These are phyloP conservation scores for Terebella lapidaria DNA, from an alignment of 2,888 invertebrate species.

Conservation along the genomic window DNA sequence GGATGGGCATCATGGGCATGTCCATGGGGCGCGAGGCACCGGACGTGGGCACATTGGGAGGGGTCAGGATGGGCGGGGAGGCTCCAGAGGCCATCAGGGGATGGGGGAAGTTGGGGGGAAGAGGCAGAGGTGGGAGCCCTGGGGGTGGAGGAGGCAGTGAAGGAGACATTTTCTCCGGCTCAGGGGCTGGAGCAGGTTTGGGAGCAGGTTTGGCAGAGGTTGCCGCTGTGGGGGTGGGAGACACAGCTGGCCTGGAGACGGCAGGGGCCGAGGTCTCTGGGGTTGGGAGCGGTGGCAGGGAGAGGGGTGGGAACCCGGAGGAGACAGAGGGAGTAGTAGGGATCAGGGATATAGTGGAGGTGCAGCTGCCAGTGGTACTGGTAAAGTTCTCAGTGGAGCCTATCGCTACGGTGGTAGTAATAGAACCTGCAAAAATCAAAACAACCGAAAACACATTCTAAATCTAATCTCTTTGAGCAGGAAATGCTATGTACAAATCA, in stretches of 20 bases:
- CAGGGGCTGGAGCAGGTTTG: constrained; percentile 7
- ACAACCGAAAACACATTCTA: too few relatives aligned
- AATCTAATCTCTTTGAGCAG: too few relatives aligned
- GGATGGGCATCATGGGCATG: not conserved
- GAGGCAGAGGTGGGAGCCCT: constrained; percentile 47
- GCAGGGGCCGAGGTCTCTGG: too few relatives aligned
- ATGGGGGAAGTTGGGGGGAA: not conserved
- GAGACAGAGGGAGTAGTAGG: not conserved
- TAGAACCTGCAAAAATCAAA: too few relatives aligned
- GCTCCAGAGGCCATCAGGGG: not conserved
- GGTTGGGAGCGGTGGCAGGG: constrained; percentile 15
- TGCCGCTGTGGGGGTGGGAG: too few relatives aligned
- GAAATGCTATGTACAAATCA: too few relatives aligned
- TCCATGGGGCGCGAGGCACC: not conserved
- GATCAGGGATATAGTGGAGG: too few relatives aligned
- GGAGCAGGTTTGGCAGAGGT: constrained; percentile 4
- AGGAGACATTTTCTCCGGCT: constrained; percentile 20
- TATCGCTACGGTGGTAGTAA: too few relatives aligned
- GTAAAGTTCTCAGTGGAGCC: too few relatives aligned
- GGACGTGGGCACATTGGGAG: not conserved
- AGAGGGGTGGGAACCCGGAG: not conserved
- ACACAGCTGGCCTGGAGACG: too few relatives aligned
- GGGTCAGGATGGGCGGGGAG: not conserved
- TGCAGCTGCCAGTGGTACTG: too few relatives aligned
- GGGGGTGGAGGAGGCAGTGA: constrained; percentile 21